Evolutionary conservation across 2,888 invertebrate species (phyloP), one percentile per base, ranked within the genome.

Genomic region (Lydus trimaculatus): DNA sequence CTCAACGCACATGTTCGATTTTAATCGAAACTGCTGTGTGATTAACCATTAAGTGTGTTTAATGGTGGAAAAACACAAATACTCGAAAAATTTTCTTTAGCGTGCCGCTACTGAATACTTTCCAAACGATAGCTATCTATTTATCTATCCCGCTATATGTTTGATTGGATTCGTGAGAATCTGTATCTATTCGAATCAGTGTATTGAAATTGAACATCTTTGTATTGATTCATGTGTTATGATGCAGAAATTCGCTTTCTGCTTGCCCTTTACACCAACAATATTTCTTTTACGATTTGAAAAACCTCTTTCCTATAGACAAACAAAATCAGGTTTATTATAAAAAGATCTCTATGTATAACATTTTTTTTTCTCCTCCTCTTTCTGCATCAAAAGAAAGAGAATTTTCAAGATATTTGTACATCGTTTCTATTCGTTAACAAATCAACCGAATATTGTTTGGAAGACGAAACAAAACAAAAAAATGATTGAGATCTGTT

Each of bases 181-280:
- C 6, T 48, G 43, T 61, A 58, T 62, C 58, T 58, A 61, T 8
- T 13, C 8, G 60, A 31, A 20, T 23, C 48, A 20, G 20, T 20
- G 61, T 59, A 67, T 67, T 61, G 64, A 64, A 48, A 67, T 13
- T 61, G 48, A 48, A 48, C 48, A 48, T 48, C 48, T 20, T 48
- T 43, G 61, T 66, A 69, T 69, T 69, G 69, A 69, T 69, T 69
- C 66, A 61, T 43, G 64, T 61, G 31, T 61, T 58, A 17, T 66
- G 69, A 69, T 69, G 69, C 69, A 69, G 69, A 69, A 69, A 66
- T 69, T 69, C 48, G 66, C 64, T 64, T 59, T 66, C n/a, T 66
- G 56, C 66, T 69, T 69, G 65, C 63, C 60, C 63, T 69, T 69
- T 69, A 60, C 69, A 69, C 65, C 61, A 60, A 61, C 43, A 59